A percentile compares a stretch with the other conserved stretches of the same genome.
Conservation (phyloP, 2,113 vertebrate genomes). For the Anhinga anhinga region DNA sequence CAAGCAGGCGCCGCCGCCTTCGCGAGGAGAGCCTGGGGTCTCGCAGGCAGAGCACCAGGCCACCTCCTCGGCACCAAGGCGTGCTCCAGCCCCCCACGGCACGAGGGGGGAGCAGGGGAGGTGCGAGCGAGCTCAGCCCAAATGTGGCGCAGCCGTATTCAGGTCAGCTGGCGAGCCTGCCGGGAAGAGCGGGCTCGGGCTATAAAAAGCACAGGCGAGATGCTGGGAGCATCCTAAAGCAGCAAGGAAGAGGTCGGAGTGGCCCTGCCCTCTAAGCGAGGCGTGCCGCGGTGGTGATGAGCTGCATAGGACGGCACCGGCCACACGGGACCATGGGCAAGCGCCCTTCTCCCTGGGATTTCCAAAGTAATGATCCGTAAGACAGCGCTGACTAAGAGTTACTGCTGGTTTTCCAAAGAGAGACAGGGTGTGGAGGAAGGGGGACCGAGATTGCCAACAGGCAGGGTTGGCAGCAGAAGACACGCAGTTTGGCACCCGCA, state of each 20-base stretch:
- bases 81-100: rapidly evolving
- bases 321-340: rapidly evolving
- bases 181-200: not conserved
- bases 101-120: not conserved
- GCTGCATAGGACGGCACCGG: not conserved
- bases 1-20: not conserved
- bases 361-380: not conserved
- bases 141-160: rapidly evolving
- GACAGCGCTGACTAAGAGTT: not conserved
- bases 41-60: not conserved
- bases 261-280: not conserved
- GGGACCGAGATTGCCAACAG: not conserved
- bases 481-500: rapidly evolving
- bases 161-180: not conserved
- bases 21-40: not conserved
- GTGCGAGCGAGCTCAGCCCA: not conserved
- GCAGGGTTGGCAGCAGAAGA: not conserved
- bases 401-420: not conserved
- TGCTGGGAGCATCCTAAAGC: not conserved
- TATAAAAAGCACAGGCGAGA: not conserved
- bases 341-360: not conserved
- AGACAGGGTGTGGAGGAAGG: not conserved
- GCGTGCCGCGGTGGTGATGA: not conserved
- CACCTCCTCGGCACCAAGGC: not conserved
- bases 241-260: rapidly evolving